Evolutionary conservation across 2,888 invertebrate species (phyloP), one percentile per base, ranked within the genome.

Genomic region (Orchestes rusci): DNA sequence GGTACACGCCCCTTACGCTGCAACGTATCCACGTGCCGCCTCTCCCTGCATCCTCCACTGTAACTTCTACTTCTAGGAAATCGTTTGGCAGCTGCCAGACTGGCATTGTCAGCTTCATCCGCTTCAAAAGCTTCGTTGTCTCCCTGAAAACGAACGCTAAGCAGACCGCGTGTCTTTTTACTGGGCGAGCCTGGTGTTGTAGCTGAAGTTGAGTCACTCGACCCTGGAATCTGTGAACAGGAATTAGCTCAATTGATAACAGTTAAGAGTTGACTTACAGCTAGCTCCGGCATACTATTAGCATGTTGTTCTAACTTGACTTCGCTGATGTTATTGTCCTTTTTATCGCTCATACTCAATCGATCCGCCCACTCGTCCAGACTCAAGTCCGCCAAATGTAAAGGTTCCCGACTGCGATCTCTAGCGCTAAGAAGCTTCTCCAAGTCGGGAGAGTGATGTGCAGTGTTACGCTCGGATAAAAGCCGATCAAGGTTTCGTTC

Each of bases 401-500:
- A 68, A 3, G 79, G 76, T 39, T 80, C 76, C 42, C 71, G 67
- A 61, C 75, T 73, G 54, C 74, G 67, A 45, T 80, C 80, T 54
- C 74, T 65, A 2, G 74, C 75, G 48, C 70, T 71, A 53, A 75
- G 65, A 32, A 76, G 60, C 54, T 73, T 72, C 55, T 70, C 71
- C 35, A 70, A 59, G 49, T 70, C 70, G 0, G 65, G 65, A 29
- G 64, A 58, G 48, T 63, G 62, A 12, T 56, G 58, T 52, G 59
- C 55, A 30, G 55, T 56, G 30, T 52, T 48, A 43, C 71, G 64
- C 52, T 78, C 78, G 3, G 73, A 71, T 17, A 77, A 64, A 16
- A 77, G 60, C 49, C 50, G 33, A 54, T 79, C 82, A 50, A 82
- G 70, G 61, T 82, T 83, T 55, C 80, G 72, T 59, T 83, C 83